Conservation (phyloP, 2,888 invertebrate genomes). For the Odontothrips loti region DNA sequence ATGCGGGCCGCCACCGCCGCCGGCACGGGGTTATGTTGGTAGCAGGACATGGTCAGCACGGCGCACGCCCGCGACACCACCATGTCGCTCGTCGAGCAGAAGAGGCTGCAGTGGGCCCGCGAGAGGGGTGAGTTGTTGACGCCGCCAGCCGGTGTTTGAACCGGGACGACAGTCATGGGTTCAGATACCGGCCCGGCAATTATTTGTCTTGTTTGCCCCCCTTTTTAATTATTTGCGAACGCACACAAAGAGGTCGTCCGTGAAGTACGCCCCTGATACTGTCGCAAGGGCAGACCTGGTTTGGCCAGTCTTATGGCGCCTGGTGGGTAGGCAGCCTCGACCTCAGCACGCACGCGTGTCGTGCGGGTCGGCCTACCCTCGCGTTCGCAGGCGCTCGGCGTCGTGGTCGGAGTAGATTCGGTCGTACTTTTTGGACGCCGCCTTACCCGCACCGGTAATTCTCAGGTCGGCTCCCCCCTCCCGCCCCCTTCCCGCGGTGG, state of each 20-base stretch:
- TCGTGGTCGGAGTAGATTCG: too few relatives aligned
- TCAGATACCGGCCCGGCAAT: background rate
- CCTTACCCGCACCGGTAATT: too few relatives aligned
- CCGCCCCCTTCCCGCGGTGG: background rate
- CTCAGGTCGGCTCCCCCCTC: too few relatives aligned
- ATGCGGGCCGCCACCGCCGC: background rate
- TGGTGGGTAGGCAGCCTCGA: too few relatives aligned
- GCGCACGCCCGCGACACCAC: constrained; percentile 33
- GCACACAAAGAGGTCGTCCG: too few relatives aligned
- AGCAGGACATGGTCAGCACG: background rate
- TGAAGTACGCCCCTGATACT: too few relatives aligned
- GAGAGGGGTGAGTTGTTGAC: constrained; percentile 68
- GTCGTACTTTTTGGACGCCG: too few relatives aligned
- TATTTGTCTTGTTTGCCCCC: too few relatives aligned
- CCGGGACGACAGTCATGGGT: background rate
- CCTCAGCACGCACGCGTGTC: too few relatives aligned
- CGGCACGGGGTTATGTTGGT: background rate
- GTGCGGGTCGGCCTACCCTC: too few relatives aligned
- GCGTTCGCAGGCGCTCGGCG: too few relatives aligned
- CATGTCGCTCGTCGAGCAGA: constrained; percentile 73
- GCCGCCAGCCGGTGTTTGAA: background rate
- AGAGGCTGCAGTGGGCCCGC: constrained; percentile 87
- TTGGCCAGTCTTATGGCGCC: background rate
- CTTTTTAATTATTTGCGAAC: too few relatives aligned
- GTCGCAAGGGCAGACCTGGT: background rate